Base-by-base conservation (phyloP, 2,113 vertebrate genomes). In the Coreoperca whiteheadi region DNA sequence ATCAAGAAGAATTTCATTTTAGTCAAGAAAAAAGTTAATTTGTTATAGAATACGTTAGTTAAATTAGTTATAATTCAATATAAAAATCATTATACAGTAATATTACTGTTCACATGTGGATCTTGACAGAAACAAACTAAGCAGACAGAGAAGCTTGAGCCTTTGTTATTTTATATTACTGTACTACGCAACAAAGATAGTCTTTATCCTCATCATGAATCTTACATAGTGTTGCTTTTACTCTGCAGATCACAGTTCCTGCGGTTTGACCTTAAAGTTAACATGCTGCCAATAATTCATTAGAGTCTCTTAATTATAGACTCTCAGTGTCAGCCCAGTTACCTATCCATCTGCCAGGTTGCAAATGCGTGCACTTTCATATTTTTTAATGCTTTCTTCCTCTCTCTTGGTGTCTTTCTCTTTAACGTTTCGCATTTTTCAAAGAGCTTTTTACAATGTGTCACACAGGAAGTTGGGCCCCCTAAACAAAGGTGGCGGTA, bases 391-490 rank as follows among this genome's bases (percentile, higher is more conserved):
- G 57, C 80, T 57, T 65, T 87, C 50, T 57, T 73, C 48, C 59
- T 73, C 51, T 51, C 21, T 76, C 46, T 53, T 8, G 8, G 15
- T 79, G 32, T 81, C 81, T 43, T 56, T n/a, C 39, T 82, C 43
- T 60, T 66, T 60, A 16, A 30, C 20, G 41, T 78, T 74, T 82
- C 7, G 16, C 68, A 59, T 67, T 57, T 85, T 87, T 85, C 50
- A 81, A 83, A 89, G n/a, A 67, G 50, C 7, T 83, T 86, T 90
- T 90, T 82, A 85, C 83, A 74, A 71, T 64, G 82, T 85, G 81
- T 81, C 83, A 79, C 72, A 79, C 89, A 91, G 88, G 86, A 93
- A 90, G 81, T 65, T 51, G 86, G 53, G 23, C 63, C 87, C 82
- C 50, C 54, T 48, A 43, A 86, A 92, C 81, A 92, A 91, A 91